phyloP scores from a whole-genome alignment of 2,113 vertebrate species.

The Regulus satrapa region DNA sequence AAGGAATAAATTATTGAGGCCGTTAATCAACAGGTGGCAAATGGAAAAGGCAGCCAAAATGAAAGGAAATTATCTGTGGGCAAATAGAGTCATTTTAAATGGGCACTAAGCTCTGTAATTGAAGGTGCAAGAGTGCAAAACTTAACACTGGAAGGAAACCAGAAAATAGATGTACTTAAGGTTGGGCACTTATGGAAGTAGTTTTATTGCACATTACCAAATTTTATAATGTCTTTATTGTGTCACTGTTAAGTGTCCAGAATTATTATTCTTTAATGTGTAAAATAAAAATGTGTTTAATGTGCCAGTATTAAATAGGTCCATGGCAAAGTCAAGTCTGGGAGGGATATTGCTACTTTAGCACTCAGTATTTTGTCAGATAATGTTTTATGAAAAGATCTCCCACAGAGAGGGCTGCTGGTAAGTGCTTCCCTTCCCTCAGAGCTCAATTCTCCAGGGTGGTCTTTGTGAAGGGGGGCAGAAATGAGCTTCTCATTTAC shows the following conservation, averaged over 20 bases:
- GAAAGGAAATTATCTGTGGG: background rate
- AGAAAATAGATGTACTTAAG: background rate
- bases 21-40: background rate
- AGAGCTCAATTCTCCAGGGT: background rate
- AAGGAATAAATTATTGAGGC: background rate
- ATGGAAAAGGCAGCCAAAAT: background rate
- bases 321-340: background rate
- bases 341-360: background rate
- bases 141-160: background rate
- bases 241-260: background rate
- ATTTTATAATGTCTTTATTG: slow-evolving; percentile 19
- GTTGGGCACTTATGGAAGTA: background rate
- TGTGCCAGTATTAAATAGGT: background rate
- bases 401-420: background rate
- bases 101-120: background rate
- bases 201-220: background rate
- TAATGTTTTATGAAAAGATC: background rate
- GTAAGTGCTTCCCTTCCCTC: background rate
- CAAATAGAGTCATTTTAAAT: background rate
- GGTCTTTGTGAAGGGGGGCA: background rate
- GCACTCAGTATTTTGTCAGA: background rate
- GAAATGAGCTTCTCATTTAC: background rate
- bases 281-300: slow-evolving; percentile 23
- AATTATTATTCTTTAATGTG: slow-evolving; percentile 20
- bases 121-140: background rate